These are phyloP conservation scores for Chrysomela aeneicollis DNA, from an alignment of 2,888 invertebrate species.

Conservation along the genomic window DNA sequence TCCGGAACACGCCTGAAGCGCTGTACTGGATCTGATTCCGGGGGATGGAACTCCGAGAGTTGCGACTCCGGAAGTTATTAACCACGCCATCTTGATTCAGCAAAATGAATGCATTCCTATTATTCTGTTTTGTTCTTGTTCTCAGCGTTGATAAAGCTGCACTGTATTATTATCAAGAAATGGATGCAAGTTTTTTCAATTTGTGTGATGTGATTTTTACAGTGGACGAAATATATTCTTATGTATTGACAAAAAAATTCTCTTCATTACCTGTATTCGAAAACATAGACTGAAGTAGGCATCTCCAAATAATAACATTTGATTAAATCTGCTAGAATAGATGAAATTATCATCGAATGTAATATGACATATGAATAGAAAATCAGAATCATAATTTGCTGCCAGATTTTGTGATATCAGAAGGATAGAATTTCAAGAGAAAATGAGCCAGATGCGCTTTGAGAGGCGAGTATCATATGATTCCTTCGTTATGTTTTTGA, in stretches of 20 bases:
- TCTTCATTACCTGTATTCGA: too few species aligned
- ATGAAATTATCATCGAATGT: too few species aligned
- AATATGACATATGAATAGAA: too few species aligned
- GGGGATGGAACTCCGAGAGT: slow-evolving; percentile 39
- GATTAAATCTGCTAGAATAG: too few species aligned
- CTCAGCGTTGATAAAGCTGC: slow-evolving; percentile 49
- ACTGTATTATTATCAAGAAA: slow-evolving; percentile 42
- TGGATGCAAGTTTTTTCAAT: slow-evolving; percentile 25
- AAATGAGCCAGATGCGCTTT: too few species aligned
- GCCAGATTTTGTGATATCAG: too few species aligned
- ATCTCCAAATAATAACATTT: too few species aligned
- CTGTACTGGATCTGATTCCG: slow-evolving; percentile 54
- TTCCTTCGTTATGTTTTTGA: too few species aligned
- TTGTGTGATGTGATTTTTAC: slow-evolving; percentile 14
- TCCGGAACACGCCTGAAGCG: slow-evolving; percentile 48
- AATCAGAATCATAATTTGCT: too few species aligned
- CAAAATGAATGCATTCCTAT: slow-evolving; percentile 58
- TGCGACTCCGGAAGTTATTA: slow-evolving; percentile 47
- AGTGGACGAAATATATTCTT: not conserved
- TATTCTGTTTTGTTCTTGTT: slow-evolving; percentile 50
- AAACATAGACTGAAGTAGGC: too few species aligned
- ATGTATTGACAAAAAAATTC: not conserved
- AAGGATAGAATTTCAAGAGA: too few species aligned
- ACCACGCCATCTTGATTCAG: slow-evolving; percentile 49
- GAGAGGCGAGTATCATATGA: too few species aligned